Percentiles rank a stretch among this genome's conserved stretches.
phyloP scores from a whole-genome alignment of 2,113 vertebrate genomes.

The Corythoichthys intestinalis region DNA sequence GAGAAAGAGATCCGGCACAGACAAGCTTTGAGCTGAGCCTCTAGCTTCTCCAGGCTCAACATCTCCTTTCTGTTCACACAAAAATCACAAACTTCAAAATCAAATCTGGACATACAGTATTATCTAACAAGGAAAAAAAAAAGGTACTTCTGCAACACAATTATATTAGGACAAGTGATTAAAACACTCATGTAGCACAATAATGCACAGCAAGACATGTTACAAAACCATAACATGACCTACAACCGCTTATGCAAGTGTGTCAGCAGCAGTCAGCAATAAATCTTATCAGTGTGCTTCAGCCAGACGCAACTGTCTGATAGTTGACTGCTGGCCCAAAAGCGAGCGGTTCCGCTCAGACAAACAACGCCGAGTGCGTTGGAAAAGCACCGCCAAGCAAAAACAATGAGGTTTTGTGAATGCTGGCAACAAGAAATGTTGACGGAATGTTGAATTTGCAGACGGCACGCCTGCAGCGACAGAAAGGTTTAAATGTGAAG shows the following conservation, averaged over 20 bases:
- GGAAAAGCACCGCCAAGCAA: background rate
- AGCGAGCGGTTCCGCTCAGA: background rate
- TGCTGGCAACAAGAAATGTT: background rate
- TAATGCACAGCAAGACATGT: background rate
- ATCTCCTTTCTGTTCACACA: conserved; percentile 78
- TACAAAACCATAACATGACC: background rate
- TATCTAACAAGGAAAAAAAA: background rate
- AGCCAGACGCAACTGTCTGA: conserved; percentile 8
- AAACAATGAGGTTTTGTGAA: background rate
- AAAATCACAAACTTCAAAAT: background rate
- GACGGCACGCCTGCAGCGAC: background rate
- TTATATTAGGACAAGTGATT: background rate
- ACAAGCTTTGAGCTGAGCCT: conserved; percentile 96
- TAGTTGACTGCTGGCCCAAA: conserved; percentile 15
- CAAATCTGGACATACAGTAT: background rate
- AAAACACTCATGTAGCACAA: too few species aligned
- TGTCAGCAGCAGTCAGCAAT: conserved; percentile 7
- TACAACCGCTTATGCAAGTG: conserved; percentile 18
- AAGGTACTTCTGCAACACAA: background rate
- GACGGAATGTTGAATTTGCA: conserved; percentile 1
- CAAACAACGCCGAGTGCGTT: background rate
- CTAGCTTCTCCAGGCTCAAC: conserved; percentile 88
- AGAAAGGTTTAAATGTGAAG: background rate
- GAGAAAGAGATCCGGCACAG: conserved; percentile 90
- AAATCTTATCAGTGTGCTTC: conserved; percentile 35